Percentiles rank a stretch among this genome's conserved stretches.
Evolutionary conservation across 2,113 vertebrate genomes (phyloP).

Genomic region (Erpornis zantholeuca): DNA sequence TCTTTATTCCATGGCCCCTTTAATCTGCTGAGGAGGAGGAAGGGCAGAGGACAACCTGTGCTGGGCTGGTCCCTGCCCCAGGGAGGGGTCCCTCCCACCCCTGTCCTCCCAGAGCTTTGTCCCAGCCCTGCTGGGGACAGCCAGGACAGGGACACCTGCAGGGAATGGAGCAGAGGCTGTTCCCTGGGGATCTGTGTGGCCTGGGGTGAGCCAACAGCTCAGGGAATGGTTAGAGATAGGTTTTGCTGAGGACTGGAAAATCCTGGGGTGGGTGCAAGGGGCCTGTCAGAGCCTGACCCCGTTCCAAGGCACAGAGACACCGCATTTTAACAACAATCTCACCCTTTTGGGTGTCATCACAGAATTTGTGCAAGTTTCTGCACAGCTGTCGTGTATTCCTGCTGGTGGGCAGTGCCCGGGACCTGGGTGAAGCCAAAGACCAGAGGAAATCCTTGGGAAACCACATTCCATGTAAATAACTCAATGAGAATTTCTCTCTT

Average conservation of each 20-base stretch:
- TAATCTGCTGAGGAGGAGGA: background rate
- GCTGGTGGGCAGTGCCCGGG: background rate
- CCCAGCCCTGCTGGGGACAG: background rate
- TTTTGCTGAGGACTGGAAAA: background rate
- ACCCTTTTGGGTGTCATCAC: background rate
- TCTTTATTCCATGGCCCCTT: background rate
- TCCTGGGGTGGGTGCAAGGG: background rate
- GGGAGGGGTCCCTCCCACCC: background rate
- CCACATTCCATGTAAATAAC: background rate
- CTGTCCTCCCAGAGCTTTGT: background rate
- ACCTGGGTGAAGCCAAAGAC: background rate
- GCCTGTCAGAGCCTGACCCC: background rate
- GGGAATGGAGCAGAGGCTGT: background rate
- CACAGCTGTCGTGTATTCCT: background rate
- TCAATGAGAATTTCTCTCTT: background rate
- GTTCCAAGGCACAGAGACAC: background rate
- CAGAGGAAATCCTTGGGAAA: background rate
- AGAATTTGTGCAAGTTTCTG: background rate
- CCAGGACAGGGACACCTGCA: background rate
- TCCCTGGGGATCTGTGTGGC: background rate
- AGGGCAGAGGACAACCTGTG: background rate
- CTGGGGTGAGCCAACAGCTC: background rate
- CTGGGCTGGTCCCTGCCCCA: background rate
- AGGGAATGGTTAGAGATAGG: too few relatives aligned
- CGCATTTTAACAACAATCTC: background rate